A percentile compares a stretch with the other conserved stretches of the same genome.
Evolutionary conservation across 2,888 invertebrate genomes (phyloP).

Genomic region (Vanessa cardui): DNA sequence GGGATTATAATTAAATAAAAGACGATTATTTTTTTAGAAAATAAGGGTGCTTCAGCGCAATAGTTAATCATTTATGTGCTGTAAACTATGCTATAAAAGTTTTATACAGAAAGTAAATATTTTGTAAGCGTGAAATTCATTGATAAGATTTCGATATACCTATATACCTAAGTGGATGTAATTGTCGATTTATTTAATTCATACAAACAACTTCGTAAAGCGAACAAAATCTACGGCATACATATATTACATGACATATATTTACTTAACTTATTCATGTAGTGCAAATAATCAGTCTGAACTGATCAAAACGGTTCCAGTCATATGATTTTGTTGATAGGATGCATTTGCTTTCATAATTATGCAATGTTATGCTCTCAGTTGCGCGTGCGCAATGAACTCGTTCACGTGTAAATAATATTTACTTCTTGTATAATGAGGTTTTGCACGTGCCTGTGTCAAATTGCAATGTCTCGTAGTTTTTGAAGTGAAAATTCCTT

Average conservation of each 20-base stretch:
- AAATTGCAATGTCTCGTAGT: slow-evolving; percentile 3
- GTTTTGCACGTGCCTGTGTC: slow-evolving; percentile 23
- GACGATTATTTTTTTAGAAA: no score
- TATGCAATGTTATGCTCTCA: slow-evolving; percentile 24
- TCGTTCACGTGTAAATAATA: slow-evolving; percentile 27
- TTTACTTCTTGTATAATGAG: slow-evolving; percentile 15
- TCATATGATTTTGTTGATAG: slow-evolving; percentile 17
- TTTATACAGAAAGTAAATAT: no score
- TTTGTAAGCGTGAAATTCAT: no score
- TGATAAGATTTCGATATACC: no score
- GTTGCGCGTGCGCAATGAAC: slow-evolving; percentile 14
- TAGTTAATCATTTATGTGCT: no score
- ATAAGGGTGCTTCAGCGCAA: no score
- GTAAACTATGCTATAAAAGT: no score
- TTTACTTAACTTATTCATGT: neutral
- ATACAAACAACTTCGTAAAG: no score
- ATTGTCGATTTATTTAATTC: no score
- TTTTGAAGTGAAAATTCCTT: neutral
- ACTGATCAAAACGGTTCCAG: slow-evolving; percentile 1
- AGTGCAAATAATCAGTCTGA: neutral
- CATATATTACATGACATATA: neutral
- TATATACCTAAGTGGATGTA: no score
- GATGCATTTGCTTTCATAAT: slow-evolving; percentile 27
- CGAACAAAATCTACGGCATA: no score
- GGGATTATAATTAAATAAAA: no score